These are phyloP conservation scores for Cladopsammia gracilis DNA, from an alignment of 64 coral and sea anemone species.

Conservation along the genomic window DNA sequence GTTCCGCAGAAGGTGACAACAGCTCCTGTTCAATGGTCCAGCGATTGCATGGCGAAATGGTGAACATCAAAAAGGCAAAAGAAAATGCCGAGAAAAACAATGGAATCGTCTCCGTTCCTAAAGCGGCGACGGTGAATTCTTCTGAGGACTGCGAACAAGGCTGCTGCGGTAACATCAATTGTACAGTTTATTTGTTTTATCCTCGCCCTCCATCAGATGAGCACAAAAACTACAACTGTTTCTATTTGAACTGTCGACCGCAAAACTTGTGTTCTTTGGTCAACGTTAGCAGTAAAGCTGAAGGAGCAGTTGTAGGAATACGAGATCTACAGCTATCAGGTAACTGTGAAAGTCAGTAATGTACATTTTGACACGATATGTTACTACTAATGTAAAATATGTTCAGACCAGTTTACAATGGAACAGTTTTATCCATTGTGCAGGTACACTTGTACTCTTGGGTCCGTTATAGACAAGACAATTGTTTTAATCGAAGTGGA, in stretches of 20 bases:
- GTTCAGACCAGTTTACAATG: no score
- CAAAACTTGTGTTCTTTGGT: slow-evolving; percentile 29
- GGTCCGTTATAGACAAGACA: no score
- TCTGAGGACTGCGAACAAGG: slow-evolving; percentile 3
- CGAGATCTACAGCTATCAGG: background rate
- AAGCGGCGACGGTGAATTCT: slow-evolving; percentile 21
- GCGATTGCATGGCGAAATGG: slow-evolving; percentile 26
- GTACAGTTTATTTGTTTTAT: slow-evolving; percentile 37
- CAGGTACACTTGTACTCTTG: no score
- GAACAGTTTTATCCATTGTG: no score
- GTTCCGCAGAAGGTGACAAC: background rate
- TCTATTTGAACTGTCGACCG: slow-evolving; percentile 34
- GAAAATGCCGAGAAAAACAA: slow-evolving; percentile 8
- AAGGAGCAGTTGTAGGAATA: slow-evolving; percentile 44
- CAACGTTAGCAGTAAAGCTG: slow-evolving; percentile 1
- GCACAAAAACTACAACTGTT: slow-evolving; percentile 18
- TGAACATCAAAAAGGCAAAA: slow-evolving; percentile 26
- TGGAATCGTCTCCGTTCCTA: slow-evolving; percentile 16
- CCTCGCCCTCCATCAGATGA: background rate
- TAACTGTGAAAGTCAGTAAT: no score
- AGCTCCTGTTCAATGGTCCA: slow-evolving; percentile 7
- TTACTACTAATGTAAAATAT: no score
- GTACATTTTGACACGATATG: no score
- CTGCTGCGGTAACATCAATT: slow-evolving; percentile 27
- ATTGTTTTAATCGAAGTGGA: no score